Base-by-base conservation (phyloP, 2,888 invertebrate genomes). In the Drosophila formosana region DNA sequence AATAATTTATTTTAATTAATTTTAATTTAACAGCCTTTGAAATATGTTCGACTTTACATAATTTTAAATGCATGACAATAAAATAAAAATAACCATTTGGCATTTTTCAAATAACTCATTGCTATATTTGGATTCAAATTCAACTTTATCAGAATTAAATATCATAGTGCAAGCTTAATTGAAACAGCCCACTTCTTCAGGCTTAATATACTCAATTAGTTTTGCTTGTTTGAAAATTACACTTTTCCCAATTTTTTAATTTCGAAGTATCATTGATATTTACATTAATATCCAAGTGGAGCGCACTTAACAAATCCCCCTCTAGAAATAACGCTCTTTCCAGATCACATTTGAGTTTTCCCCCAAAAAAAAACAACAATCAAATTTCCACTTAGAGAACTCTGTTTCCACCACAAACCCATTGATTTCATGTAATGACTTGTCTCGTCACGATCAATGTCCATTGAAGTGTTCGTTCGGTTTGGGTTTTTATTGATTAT, bases 361-460 rank as follows among this genome's bases (percentile, higher is more conserved):
- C 26, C 13, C 3, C 2, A 18, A 50, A 25, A 8, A 8, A 41
- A 37, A 62, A 39, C 37, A 50, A 39, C 49, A 55, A 66, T 41
- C 9, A 11, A 8, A 65, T 50, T 69, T 55, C 66, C 70, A 70
- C 43, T 68, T 66, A 43, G 46, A 32, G 30, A 39, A 46, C 50
- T 52, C 46, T 18, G 37, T 13, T 30, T 43, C 39, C 41, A 50
- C 18, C 18, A 13, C 43, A 4, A 25, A 18, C 39, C 45, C 28
- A 47, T n/a, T 30, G 6, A 51, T 23, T 13, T 25, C 7, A 25
- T 41, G 46, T 34, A 57, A 81, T 75, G 82, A 71, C 64, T 75
- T 58, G 64, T 51, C 25, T 43, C 60, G 78, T 72, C 72, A 73
- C 66, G 82, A 82, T 82, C 82, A 85, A 82, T 82, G 76, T 76